phyloP scores from a whole-genome alignment of 2,113 vertebrate species.

The Carollia perspicillata region DNA sequence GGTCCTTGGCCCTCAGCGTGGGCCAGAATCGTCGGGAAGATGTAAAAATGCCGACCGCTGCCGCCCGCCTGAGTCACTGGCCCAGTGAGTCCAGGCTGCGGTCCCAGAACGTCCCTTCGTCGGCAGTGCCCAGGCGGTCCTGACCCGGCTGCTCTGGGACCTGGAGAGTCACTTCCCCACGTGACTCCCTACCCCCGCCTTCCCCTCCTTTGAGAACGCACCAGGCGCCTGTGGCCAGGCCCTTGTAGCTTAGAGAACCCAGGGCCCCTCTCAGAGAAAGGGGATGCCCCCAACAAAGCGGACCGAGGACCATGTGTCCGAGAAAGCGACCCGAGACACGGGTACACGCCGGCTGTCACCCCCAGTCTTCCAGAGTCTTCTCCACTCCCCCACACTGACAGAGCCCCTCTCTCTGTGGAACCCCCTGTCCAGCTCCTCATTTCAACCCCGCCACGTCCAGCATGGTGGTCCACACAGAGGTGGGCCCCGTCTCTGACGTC shows the following conservation, averaged over 20 bases:
- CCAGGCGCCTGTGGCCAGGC: neutral
- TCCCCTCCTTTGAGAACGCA: neutral
- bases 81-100: neutral
- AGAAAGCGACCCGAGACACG: neutral
- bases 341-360: neutral
- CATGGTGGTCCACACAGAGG: no score
- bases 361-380: neutral
- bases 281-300: neutral
- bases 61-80: neutral
- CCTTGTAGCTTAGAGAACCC: neutral
- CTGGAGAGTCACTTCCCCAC: neutral
- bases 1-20: fast-evolving
- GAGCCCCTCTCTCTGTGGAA: neutral
- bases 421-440: neutral
- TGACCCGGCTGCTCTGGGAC: neutral
- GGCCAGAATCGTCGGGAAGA: neutral
- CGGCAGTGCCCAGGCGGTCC: neutral
- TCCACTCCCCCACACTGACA: fast-evolving
- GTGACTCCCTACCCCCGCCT: neutral
- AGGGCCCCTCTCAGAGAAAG: neutral
- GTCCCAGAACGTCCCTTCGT: neutral
- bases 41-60: neutral
- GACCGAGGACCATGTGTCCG: neutral
- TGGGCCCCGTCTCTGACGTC: neutral
- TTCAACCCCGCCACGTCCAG: neutral